Evolutionary conservation across 2,797 vertebrate genomes (phyloP).

Genomic region (Cynopterus sphinx): DNA sequence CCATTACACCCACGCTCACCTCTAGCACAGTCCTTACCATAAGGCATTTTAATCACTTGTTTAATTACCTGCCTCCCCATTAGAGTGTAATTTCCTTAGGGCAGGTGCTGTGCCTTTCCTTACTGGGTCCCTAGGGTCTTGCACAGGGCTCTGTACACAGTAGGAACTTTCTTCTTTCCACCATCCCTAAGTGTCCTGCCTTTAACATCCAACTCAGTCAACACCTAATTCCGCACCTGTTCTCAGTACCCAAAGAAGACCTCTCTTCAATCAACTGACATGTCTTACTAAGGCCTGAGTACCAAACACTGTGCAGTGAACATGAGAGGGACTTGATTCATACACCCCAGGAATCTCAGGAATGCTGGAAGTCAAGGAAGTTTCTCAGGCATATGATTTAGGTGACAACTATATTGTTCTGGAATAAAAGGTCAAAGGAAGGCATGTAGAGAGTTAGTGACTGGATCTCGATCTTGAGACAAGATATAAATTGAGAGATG

Average conservation of each 20-base stretch:
- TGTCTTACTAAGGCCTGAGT: background rate
- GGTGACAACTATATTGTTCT: background rate
- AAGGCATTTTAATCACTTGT: background rate
- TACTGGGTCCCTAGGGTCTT: background rate
- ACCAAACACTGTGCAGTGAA: background rate
- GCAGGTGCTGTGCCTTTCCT: background rate
- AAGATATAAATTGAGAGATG: background rate
- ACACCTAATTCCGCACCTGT: background rate
- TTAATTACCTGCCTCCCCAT: background rate
- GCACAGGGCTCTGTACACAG: background rate
- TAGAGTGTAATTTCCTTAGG: background rate
- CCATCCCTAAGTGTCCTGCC: background rate
- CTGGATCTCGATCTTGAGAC: background rate
- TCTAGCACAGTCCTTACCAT: background rate
- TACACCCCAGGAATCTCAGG: background rate
- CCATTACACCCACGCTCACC: background rate
- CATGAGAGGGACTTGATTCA: background rate
- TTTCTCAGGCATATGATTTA: background rate
- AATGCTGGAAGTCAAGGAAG: background rate
- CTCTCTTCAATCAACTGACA: background rate
- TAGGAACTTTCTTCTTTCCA: background rate
- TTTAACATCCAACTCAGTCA: background rate
- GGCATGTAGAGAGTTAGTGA: background rate
- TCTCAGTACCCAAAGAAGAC: background rate
- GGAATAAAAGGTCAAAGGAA: background rate